Evolutionary conservation across 2,113 vertebrate genomes (phyloP), one percentile per base, ranked within the genome.

Genomic region (Oncorhynchus keta): DNA sequence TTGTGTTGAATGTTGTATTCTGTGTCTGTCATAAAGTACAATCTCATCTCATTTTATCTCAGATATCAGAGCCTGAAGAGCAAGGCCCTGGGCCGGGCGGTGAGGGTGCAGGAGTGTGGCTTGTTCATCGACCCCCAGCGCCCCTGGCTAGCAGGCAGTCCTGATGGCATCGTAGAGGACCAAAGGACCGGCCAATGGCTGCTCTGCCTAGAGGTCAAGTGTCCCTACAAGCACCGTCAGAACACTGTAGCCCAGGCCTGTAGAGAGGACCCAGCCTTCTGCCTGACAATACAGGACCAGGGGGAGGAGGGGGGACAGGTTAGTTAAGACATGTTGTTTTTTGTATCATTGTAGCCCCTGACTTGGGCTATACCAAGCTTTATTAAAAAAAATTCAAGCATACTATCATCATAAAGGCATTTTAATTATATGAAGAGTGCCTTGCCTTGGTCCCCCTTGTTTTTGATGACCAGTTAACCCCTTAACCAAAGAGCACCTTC

Each of bases 151-250:
- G 95, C 94, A 0, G 95, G 94, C 13, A 95, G 95, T 82, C 95
- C 95, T 0, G 95, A 96, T 0, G 95, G 95, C 2, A 32, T 96
- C 2, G 87, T 95, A 84, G 90, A 22, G 12, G 94, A 95, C 48
- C 66, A 2, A 0, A 39, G 0, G 18, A 94, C 88, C 0, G 89
- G 92, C 24, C 81, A 89, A 72, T 5, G 75, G 20, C 81, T 95
- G 76, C 85, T 93, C 70, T 81, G 93, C 49, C 79, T 96, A 86
- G 95, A 96, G 81, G 94, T 96, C 32, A 96, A 96, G 85, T 96
- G 95, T 89, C 95, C 95, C 20, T 94, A 89, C 82, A 96, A 96
- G 76, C 95, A 96, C 87, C 87, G 90, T 57, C 20, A 93, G 2
- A 84, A 74, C 35, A 91, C 88, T 0, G 90, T 96, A 74, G 86